Evolutionary conservation across 2,888 invertebrate species (phyloP).

Genomic region (Clanis bilineata): DNA sequence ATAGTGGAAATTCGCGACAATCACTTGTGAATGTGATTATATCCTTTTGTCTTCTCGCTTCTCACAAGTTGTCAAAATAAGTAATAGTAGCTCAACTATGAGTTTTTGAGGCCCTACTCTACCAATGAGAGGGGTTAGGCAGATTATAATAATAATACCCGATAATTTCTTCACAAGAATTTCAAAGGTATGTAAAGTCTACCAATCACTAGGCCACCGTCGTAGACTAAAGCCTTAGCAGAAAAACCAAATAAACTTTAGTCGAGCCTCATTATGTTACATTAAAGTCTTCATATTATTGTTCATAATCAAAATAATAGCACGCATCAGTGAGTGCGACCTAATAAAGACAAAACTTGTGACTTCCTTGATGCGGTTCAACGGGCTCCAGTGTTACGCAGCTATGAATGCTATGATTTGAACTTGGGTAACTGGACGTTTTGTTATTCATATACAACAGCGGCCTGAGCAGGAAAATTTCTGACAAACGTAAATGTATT

Average conservation of each 20-base stretch:
- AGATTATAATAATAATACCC: too few species aligned
- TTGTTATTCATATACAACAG: not conserved
- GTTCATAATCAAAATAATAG: slow-evolving; percentile 11
- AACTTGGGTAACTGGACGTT: not conserved
- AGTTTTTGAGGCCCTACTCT: too few species aligned
- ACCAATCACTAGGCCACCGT: too few species aligned
- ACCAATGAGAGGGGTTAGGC: too few species aligned
- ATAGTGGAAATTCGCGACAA: too few species aligned
- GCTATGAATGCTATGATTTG: slow-evolving; percentile 16
- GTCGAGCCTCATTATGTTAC: not conserved
- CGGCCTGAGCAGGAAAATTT: not conserved
- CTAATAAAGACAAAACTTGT: slow-evolving; percentile 56
- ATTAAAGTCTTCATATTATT: not conserved
- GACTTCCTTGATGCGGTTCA: slow-evolving; percentile 58
- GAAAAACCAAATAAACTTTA: not conserved
- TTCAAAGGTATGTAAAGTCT: too few species aligned
- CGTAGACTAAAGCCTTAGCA: too few species aligned
- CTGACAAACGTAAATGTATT: not conserved
- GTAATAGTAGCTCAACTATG: too few species aligned
- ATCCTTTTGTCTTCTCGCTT: too few species aligned
- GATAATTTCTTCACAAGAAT: too few species aligned
- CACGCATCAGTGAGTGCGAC: slow-evolving; percentile 45
- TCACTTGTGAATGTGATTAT: too few species aligned
- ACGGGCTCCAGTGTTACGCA: slow-evolving; percentile 34
- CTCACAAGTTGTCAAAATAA: too few species aligned